Percentiles rank a stretch among this genome's conserved stretches.
These are phyloP conservation scores for Spheniscus mendiculus DNA, from an alignment of 2,113 vertebrate species.

Conservation along the genomic window DNA sequence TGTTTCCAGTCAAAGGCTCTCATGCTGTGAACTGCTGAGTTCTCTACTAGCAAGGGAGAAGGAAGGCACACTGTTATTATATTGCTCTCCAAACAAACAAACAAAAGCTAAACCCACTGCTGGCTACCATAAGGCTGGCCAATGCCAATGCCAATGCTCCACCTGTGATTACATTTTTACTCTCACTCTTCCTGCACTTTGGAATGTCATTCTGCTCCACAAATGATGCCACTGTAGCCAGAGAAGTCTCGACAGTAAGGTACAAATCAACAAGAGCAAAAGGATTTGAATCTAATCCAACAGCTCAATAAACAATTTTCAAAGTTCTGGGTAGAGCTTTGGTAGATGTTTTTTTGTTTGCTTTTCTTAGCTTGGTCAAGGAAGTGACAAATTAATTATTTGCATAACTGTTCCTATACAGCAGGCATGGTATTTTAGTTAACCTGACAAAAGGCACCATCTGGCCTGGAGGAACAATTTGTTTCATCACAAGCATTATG, in stretches of 20 bases:
- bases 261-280: not conserved
- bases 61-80: not conserved
- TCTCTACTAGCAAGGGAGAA: not conserved
- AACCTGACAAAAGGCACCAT: constrained; percentile 36
- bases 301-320: not conserved
- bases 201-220: not conserved
- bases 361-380: not conserved
- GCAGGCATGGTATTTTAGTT: not conserved
- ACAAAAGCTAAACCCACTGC: not conserved
- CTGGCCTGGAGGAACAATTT: not conserved
- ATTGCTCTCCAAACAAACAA: not conserved
- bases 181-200: not conserved
- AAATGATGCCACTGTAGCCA: not conserved
- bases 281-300: not conserved
- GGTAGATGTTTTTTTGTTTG: not conserved
- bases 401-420: not conserved
- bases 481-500: not conserved
- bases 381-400: constrained; percentile 15
- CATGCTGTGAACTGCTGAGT: not conserved
- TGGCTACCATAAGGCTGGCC: not conserved
- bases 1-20: not conserved
- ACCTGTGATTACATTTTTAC: not conserved
- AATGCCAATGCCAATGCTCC: not conserved
- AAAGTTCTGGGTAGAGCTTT: not conserved
- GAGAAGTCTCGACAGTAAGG: not conserved